phyloP scores from a whole-genome alignment of 2,888 invertebrate species.

The Caenorhabditis sp. region DNA sequence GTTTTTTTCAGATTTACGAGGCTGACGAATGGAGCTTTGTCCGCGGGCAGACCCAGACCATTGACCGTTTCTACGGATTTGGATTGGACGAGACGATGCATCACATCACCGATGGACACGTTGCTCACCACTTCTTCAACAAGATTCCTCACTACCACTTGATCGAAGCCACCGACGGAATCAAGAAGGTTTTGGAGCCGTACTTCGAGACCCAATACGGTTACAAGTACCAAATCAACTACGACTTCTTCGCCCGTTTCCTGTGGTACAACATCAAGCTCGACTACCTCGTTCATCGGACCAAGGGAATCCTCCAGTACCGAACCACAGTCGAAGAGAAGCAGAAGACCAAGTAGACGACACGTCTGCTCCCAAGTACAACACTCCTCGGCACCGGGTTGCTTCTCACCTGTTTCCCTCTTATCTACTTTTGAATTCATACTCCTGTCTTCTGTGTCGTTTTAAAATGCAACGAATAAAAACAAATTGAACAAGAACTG shows the following conservation, averaged over 20 bases:
- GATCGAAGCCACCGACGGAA: slow-evolving; percentile 78
- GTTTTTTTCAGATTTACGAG: slow-evolving; percentile 67
- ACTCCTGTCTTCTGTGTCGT: slow-evolving; percentile 3
- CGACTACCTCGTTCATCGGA: slow-evolving; percentile 77
- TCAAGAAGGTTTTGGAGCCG: slow-evolving; percentile 69
- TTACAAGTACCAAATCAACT: slow-evolving; percentile 74
- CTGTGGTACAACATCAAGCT: slow-evolving; percentile 76
- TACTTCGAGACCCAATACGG: slow-evolving; percentile 68
- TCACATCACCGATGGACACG: slow-evolving; percentile 76
- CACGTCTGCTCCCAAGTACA: slow-evolving; percentile 31
- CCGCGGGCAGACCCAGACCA: slow-evolving; percentile 71
- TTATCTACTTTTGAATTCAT: slow-evolving; percentile 8
- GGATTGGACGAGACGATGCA: slow-evolving; percentile 70
- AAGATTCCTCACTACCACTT: slow-evolving; percentile 79
- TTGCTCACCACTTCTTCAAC: slow-evolving; percentile 81
- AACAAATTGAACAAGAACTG: neutral
- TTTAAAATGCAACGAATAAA: slow-evolving; percentile 17
- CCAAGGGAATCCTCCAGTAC: slow-evolving; percentile 77
- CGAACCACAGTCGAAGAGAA: slow-evolving; percentile 59
- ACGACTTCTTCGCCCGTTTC: slow-evolving; percentile 76
- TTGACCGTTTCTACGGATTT: slow-evolving; percentile 71
- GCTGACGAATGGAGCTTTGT: slow-evolving; percentile 74
- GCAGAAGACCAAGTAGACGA: slow-evolving; percentile 40
- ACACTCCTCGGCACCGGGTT: slow-evolving; percentile 41
- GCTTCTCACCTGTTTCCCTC: slow-evolving; percentile 26